Conservation (phyloP, 2,888 invertebrate species). For the Cotesia congregata region DNA sequence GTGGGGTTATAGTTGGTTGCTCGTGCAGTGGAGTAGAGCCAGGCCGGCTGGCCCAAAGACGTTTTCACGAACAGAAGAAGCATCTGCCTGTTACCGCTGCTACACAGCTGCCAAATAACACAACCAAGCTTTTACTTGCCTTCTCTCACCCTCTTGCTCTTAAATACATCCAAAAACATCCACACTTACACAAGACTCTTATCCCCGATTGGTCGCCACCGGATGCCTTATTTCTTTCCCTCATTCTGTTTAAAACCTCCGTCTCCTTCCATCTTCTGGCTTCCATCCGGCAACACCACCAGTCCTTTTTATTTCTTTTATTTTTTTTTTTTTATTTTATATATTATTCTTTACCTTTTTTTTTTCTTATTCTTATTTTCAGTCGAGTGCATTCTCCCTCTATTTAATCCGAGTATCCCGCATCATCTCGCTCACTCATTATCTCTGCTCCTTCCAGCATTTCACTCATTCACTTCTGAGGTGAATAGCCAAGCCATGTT, state of each 20-base stretch:
- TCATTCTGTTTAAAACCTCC: conserved; percentile 21
- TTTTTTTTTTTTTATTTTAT: neutral
- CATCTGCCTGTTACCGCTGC: conserved; percentile 62
- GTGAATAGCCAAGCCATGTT: too few relatives aligned
- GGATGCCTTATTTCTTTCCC: conserved; percentile 29
- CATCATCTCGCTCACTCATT: conserved; percentile 25
- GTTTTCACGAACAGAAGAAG: conserved; percentile 57
- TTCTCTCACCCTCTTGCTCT: conserved; percentile 42
- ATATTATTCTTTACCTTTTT: conserved; percentile 36
- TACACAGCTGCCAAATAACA: conserved; percentile 64
- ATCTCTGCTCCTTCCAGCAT: conserved; percentile 10
- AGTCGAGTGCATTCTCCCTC: conserved; percentile 42
- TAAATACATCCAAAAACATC: conserved; percentile 25
- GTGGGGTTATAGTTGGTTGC: neutral
- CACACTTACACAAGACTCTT: conserved; percentile 28
- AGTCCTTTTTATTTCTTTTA: conserved; percentile 24
- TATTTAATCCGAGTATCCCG: conserved; percentile 36
- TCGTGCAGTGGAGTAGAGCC: conserved; percentile 20
- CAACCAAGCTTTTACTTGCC: conserved; percentile 48
- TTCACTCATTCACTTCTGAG: conserved; percentile 21
- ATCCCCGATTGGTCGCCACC: conserved; percentile 34
- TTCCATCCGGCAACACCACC: conserved; percentile 12
- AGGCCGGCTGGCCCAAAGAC: conserved; percentile 63
- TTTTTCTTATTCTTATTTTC: conserved; percentile 36
- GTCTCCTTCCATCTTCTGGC: conserved; percentile 35